Conservation (phyloP, 2,113 vertebrate species). For the Proterorhinus semilunaris region DNA sequence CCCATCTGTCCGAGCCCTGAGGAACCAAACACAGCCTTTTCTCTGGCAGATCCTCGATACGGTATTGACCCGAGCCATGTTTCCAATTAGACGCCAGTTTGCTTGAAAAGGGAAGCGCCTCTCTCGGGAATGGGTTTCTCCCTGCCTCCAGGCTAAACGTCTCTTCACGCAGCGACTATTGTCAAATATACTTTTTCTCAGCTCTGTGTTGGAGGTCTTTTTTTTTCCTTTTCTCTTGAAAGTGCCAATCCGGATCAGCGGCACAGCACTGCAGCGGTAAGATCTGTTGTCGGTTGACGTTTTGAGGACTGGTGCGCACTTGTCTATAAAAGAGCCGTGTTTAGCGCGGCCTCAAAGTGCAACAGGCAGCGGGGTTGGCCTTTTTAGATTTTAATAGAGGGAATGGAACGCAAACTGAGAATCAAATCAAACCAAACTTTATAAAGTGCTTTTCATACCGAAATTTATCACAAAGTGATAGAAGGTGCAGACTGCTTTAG, state of each 20-base stretch:
- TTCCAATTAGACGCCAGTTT: slow-evolving; percentile 56
- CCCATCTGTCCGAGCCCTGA: slow-evolving; percentile 39
- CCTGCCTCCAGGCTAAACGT: slow-evolving; percentile 36
- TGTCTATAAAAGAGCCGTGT: slow-evolving; percentile 56
- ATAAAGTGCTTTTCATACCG: too few species aligned
- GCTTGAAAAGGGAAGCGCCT: slow-evolving; percentile 31
- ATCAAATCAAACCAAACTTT: too few species aligned
- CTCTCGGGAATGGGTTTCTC: slow-evolving; percentile 40
- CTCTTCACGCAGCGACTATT: slow-evolving; percentile 50
- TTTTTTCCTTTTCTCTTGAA: slow-evolving; percentile 14
- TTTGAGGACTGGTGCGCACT: slow-evolving; percentile 42
- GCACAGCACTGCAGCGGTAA: slow-evolving; percentile 41
- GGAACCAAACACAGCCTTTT: slow-evolving; percentile 31
- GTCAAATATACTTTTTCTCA: slow-evolving; percentile 36
- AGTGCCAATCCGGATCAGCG: slow-evolving; percentile 43
- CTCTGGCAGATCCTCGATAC: slow-evolving; percentile 43
- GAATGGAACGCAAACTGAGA: background rate
- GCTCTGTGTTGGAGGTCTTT: background rate
- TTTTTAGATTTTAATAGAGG: background rate
- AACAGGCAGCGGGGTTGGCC: background rate
- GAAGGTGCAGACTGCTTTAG: background rate
- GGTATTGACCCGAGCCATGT: slow-evolving; percentile 47
- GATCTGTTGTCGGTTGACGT: slow-evolving; percentile 34
- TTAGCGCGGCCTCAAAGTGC: background rate
- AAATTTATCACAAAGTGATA: too few species aligned